Percentiles rank a stretch among this genome's conserved stretches.
Evolutionary conservation across 2,797 vertebrate species (phyloP).

Genomic region (Sylvia borin): DNA sequence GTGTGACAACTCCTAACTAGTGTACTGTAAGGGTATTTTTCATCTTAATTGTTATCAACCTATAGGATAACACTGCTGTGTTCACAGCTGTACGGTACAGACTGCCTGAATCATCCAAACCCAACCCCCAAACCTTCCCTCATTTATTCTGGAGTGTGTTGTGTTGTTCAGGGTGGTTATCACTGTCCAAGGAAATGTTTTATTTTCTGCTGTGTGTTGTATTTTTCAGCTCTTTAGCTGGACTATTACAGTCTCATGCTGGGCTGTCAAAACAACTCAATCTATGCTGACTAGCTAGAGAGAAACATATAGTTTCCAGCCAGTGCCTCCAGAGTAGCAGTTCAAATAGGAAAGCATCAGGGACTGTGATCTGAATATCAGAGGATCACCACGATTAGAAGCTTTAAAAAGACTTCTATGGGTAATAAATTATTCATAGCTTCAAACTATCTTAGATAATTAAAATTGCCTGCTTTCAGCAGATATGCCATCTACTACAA

Average conservation of each 20-base stretch:
- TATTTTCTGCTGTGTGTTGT: constrained; percentile 31
- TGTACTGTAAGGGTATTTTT: not conserved
- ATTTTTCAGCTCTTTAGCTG: constrained; percentile 52
- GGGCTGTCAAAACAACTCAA: constrained; percentile 68
- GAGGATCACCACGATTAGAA: constrained; percentile 56
- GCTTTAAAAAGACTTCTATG: constrained; percentile 25
- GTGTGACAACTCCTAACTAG: not conserved
- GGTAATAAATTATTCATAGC: constrained; percentile 78
- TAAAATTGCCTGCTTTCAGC: constrained; percentile 77
- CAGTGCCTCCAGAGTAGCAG: constrained; percentile 41
- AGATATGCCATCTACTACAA: constrained; percentile 72
- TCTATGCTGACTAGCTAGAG: constrained; percentile 40
- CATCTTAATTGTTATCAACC: not conserved
- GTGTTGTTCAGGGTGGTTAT: not conserved
- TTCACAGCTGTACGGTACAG: not conserved
- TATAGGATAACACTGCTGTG: not conserved
- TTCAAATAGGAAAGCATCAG: constrained; percentile 52
- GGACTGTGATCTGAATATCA: constrained; percentile 67
- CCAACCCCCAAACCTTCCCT: not conserved
- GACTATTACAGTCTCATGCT: constrained; percentile 44
- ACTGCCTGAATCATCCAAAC: not conserved
- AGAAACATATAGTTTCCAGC: constrained; percentile 37
- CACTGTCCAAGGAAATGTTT: constrained; percentile 40
- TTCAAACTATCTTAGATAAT: constrained; percentile 75
- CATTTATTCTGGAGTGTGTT: not conserved